Conservation (phyloP, 2,888 invertebrate species). For the Sisyra terminalis region DNA sequence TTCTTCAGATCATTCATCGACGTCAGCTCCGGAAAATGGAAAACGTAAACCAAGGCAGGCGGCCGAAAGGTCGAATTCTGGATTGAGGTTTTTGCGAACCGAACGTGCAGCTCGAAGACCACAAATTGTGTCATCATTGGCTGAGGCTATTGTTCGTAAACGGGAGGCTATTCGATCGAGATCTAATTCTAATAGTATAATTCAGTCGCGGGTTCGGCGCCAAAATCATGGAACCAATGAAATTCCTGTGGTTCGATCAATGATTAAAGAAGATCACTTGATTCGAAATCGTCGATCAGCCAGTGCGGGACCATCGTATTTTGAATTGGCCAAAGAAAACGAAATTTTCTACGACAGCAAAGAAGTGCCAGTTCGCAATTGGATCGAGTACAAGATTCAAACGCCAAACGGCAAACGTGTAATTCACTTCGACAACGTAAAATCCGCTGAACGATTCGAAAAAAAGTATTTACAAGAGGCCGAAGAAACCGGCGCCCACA, state of each 20-base stretch:
- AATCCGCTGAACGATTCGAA: not conserved
- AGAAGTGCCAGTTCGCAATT: not conserved
- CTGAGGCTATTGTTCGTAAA: too few relatives aligned
- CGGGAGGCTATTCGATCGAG: too few relatives aligned
- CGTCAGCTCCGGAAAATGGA: not conserved
- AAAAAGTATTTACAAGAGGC: not conserved
- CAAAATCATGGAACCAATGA: not conserved
- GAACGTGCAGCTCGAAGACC: not conserved
- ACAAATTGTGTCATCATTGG: too few relatives aligned
- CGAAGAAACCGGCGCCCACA: not conserved
- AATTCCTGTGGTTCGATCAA: not conserved
- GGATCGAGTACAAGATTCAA: not conserved
- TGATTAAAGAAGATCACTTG: too few relatives aligned
- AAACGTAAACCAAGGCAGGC: not conserved
- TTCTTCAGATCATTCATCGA: too few relatives aligned
- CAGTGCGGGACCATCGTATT: not conserved
- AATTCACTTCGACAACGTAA: not conserved
- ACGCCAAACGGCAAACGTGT: not conserved
- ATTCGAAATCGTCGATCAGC: too few relatives aligned
- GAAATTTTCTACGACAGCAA: constrained; percentile 2
- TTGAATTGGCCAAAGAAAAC: not conserved
- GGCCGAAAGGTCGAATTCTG: not conserved
- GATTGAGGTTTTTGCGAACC: too few relatives aligned
- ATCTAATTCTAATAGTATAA: not conserved
- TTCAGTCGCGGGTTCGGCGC: not conserved